Conservation (phyloP, 2,888 invertebrate species). For the Antheraea assamensis region DNA sequence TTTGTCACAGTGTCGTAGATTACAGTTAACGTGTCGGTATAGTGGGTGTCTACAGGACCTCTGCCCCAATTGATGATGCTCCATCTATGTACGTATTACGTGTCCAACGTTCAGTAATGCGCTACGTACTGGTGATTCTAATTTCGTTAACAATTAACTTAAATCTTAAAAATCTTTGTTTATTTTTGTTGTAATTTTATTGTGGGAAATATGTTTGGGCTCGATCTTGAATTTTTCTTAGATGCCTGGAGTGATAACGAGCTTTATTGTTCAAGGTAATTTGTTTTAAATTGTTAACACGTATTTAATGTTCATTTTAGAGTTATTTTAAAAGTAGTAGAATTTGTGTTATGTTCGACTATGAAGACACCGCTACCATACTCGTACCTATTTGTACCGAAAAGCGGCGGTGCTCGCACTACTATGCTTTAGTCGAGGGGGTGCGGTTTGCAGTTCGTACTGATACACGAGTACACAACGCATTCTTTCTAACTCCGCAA, state of each 20-base stretch:
- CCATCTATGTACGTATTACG: conserved; percentile 32
- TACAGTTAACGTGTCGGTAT: background rate
- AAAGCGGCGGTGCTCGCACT: too few relatives aligned
- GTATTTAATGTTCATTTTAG: background rate
- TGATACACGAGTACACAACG: too few relatives aligned
- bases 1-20: background rate
- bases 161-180: background rate
- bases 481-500: too few relatives aligned
- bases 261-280: conserved; percentile 26
- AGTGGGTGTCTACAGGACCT: conserved; percentile 1
- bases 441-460: too few relatives aligned
- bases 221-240: conserved; percentile 27
- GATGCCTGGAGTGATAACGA: conserved; percentile 36
- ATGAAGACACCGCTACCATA: too few relatives aligned
- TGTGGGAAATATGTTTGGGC: conserved; percentile 24
- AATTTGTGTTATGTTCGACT: too few relatives aligned
- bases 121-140: conserved; percentile 21
- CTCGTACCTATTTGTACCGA: too few relatives aligned
- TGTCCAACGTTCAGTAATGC: conserved; percentile 42
- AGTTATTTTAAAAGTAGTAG: background rate
- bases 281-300: background rate
- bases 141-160: background rate
- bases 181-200: background rate
- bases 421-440: too few relatives aligned
- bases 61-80: conserved; percentile 33